Evolutionary conservation across 2,113 vertebrate genomes (phyloP).

Genomic region (Tapirus terrestris): DNA sequence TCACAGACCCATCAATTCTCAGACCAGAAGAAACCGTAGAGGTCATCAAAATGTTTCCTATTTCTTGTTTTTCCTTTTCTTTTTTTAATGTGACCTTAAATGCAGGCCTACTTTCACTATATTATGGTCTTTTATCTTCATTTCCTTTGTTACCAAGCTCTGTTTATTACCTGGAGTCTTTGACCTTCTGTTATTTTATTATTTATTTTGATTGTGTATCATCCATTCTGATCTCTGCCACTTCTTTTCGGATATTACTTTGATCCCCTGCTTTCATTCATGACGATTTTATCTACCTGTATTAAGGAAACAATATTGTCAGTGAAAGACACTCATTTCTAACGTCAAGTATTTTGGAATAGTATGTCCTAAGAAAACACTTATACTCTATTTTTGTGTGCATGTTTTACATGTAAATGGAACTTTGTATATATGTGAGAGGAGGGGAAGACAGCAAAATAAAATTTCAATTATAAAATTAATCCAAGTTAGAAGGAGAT

Average conservation of each 20-base stretch:
- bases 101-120: background rate
- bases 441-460: background rate
- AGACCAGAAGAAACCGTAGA: background rate
- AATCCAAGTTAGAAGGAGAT: background rate
- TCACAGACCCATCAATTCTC: background rate
- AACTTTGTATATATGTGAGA: background rate
- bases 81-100: background rate
- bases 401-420: background rate
- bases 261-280: background rate
- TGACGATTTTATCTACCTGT: background rate
- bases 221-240: background rate
- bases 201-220: background rate
- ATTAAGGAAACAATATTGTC: constrained; percentile 8
- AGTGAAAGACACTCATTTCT: background rate
- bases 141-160: background rate
- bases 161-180: background rate
- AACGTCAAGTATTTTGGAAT: background rate
- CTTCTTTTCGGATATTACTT: constrained; percentile 38
- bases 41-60: background rate
- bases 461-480: constrained; percentile 4
- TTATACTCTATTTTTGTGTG: background rate
- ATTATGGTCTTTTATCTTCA: background rate
- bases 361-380: background rate
- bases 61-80: background rate
- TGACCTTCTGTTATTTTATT: constrained; percentile 11